Percentiles rank a stretch among this genome's conserved stretches.
These are phyloP conservation scores for Oostethus manadensis DNA, from an alignment of 2,113 vertebrate genomes.

Conservation along the genomic window DNA sequence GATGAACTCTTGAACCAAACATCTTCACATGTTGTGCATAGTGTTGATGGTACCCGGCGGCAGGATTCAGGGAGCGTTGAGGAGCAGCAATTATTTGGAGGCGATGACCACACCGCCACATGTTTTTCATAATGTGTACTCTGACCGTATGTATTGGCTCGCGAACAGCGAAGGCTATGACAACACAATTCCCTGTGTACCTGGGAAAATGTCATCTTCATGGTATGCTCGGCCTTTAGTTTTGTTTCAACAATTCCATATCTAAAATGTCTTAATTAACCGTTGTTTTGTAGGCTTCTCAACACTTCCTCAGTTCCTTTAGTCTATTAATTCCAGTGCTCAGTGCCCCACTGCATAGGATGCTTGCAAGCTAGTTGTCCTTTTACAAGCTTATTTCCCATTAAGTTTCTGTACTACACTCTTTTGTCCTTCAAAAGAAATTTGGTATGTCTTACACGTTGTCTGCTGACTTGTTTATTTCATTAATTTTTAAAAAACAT, in stretches of 20 bases:
- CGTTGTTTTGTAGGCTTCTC: not conserved
- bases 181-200: conserved; percentile 28
- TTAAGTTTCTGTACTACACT: too few relatives aligned
- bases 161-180: conserved; percentile 11
- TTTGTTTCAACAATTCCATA: conserved; percentile 21
- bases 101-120: conserved; percentile 26
- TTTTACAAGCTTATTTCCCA: not conserved
- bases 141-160: conserved; percentile 31
- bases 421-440: too few relatives aligned
- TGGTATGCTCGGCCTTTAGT: conserved; percentile 27
- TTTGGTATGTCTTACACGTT: conserved; percentile 4
- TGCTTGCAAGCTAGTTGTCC: not conserved
- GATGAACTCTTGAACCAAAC: conserved; percentile 6
- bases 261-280: conserved; percentile 11
- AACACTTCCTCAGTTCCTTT: not conserved
- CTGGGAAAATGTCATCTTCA: conserved; percentile 22
- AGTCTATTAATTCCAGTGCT: conserved; percentile 8
- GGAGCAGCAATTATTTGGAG: conserved; percentile 31
- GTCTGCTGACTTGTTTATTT: not conserved
- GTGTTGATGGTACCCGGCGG: conserved; percentile 16
- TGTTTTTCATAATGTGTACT: conserved; percentile 41
- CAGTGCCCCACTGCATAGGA: not conserved
- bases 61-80: conserved; percentile 16
- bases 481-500: too few relatives aligned
- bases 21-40: conserved; percentile 21